phyloP scores from a whole-genome alignment of 2,797 vertebrate species.

The Sitta carolinensis region DNA sequence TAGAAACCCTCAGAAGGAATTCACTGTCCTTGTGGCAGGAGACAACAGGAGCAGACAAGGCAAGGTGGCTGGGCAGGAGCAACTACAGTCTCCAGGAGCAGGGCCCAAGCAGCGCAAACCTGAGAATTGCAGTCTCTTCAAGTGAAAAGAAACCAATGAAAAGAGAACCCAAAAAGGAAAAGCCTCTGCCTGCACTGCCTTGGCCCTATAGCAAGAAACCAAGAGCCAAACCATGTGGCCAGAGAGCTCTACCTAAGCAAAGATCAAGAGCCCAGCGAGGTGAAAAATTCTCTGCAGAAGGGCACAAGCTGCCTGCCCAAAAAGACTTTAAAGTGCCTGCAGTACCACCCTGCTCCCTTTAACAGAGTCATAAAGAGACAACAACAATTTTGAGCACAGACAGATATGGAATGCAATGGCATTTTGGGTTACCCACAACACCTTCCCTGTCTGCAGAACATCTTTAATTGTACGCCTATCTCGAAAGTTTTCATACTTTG shows the following conservation, averaged over 20 bases:
- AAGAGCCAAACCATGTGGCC: not conserved
- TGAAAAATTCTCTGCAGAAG: accelerated
- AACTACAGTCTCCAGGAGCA: not conserved
- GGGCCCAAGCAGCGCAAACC: not conserved
- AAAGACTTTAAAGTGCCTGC: accelerated
- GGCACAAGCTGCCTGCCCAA: not conserved
- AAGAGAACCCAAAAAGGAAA: not conserved
- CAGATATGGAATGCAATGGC: not conserved
- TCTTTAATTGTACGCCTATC: not conserved
- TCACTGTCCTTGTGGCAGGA: not conserved
- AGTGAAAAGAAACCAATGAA: accelerated
- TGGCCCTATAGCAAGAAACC: not conserved
- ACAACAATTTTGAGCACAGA: not conserved
- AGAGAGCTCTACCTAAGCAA: not conserved
- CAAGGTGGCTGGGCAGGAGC: not conserved
- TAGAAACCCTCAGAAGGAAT: not conserved
- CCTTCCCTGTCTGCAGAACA: not conserved
- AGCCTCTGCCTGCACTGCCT: not conserved
- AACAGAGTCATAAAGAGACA: not conserved
- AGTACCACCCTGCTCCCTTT: accelerated
- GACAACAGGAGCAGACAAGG: not conserved
- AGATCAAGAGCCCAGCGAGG: accelerated
- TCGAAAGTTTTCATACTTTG: not conserved
- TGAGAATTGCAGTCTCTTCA: accelerated
- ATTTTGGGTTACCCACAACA: not conserved